These are phyloP conservation scores for Luperina testacea DNA, from an alignment of 2,888 invertebrate genomes.

Conservation along the genomic window DNA sequence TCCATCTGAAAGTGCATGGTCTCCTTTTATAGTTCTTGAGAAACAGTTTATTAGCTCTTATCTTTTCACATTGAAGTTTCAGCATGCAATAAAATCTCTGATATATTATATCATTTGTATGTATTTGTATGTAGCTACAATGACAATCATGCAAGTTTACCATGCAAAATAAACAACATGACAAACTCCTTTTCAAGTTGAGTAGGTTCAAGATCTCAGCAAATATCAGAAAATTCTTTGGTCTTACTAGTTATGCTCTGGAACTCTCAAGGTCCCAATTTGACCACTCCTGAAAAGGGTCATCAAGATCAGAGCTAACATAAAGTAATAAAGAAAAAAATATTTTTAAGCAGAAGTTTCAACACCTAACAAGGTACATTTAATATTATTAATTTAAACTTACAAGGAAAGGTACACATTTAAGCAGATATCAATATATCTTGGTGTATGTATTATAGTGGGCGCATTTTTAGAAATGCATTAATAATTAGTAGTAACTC, in stretches of 20 bases:
- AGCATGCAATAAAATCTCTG: constrained; percentile 1
- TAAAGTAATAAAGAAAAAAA: constrained; percentile 26
- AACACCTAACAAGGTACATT: constrained; percentile 52
- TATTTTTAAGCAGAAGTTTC: constrained; percentile 36
- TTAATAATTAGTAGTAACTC: constrained; percentile 13
- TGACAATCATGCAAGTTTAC: constrained; percentile 4
- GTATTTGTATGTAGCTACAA: background rate
- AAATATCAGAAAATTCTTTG: background rate
- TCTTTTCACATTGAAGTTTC: background rate
- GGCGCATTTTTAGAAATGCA: constrained; percentile 35
- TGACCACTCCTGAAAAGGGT: background rate
- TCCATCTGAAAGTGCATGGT: background rate
- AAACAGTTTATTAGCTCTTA: background rate
- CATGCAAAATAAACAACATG: constrained; percentile 4
- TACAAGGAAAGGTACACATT: constrained; percentile 52
- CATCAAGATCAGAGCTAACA: background rate
- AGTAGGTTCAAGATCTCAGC: background rate
- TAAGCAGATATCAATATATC: constrained; percentile 40
- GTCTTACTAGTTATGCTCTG: background rate
- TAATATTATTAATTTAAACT: constrained; percentile 53
- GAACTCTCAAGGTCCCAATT: background rate
- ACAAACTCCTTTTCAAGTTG: background rate
- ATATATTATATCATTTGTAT: background rate
- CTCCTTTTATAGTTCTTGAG: background rate
- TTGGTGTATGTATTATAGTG: constrained; percentile 37